Evolutionary conservation across 2,797 vertebrate species (phyloP), one percentile per base, ranked within the genome.

Genomic region (Tragelaphus oryx): DNA sequence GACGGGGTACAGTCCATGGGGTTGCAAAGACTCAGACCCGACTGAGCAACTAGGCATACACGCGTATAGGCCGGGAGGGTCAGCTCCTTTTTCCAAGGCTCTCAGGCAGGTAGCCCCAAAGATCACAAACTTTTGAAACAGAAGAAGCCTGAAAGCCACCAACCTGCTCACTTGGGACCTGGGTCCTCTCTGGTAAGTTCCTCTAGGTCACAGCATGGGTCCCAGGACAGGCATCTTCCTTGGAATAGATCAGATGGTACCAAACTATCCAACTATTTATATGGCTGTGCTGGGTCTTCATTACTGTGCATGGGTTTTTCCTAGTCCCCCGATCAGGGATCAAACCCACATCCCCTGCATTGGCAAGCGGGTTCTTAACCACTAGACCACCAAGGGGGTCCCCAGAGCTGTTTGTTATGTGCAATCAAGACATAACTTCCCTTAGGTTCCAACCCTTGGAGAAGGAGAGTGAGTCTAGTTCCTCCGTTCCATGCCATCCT

Each of bases 51-150:
- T 24, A 71, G 7, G 37, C 37, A 37, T 33, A 20, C 22, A 24
- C 1, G 0, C 5, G 7, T 13, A 20, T 37, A 71, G 68, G 37
- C 22, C 0, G 0, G 5, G 26, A 30, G 4, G 3, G 3, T 4
- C 0, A 0, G 26, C 8, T 1, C 16, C 14, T 52, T 37, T 4
- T 0, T 0, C 48, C 41, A 0, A 0, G 11, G 5, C 60, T 28
- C 17, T 17, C 26, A 17, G 55, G 16, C 44, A 18, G 33, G 65
- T 1, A 6, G 22, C 11, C 54, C 83, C 65, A 4, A 14, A 11
- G 48, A 13, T 2, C 82, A 52, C 5, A 41, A 14, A 76, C 6
- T 62, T n/a, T 41, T 8, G 30, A 41, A 80, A 13, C 17, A 3
- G 20, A 28, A 68, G 57, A 54, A 50, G 4, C 14, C 33, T 50